A percentile compares a stretch with the other conserved stretches of the same genome.
Conservation (phyloP, 64 coral and sea anemone genomes). For the Stichodactyla mertensii region DNA sequence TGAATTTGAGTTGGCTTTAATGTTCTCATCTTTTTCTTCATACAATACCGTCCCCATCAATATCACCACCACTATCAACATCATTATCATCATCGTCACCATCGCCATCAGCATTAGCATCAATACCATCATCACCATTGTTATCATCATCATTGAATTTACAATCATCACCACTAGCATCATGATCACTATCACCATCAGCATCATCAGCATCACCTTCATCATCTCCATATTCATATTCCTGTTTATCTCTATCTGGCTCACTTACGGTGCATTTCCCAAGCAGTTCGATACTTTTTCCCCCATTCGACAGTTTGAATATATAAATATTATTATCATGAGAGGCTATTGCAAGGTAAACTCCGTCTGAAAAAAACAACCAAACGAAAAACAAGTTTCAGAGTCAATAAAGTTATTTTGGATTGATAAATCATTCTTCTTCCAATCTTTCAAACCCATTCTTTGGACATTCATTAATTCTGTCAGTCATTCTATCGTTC, state of each 20-base stretch:
- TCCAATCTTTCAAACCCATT: neutral
- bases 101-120: neutral
- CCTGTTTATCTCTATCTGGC: too few relatives aligned
- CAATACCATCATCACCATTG: neutral
- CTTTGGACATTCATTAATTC: too few relatives aligned
- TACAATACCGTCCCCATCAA: too few relatives aligned
- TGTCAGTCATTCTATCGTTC: neutral
- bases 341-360: slow-evolving; percentile 58
- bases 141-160: neutral
- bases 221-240: neutral
- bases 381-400: neutral
- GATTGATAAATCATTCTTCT: neutral
- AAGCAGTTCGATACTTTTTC: slow-evolving; percentile 44
- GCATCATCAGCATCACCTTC: neutral
- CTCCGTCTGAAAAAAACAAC: slow-evolving; percentile 44
- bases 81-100: neutral
- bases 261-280: slow-evolving; percentile 53
- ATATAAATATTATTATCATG: slow-evolving; percentile 84
- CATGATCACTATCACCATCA: neutral
- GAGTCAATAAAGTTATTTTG: neutral
- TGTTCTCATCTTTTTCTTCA: too few relatives aligned
- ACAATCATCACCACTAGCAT: neutral
- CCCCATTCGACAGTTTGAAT: slow-evolving; percentile 53
- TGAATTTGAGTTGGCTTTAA: too few relatives aligned
- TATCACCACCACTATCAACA: neutral